Evolutionary conservation across 2,888 invertebrate genomes (phyloP).

Genomic region (Mimachlamys varia): DNA sequence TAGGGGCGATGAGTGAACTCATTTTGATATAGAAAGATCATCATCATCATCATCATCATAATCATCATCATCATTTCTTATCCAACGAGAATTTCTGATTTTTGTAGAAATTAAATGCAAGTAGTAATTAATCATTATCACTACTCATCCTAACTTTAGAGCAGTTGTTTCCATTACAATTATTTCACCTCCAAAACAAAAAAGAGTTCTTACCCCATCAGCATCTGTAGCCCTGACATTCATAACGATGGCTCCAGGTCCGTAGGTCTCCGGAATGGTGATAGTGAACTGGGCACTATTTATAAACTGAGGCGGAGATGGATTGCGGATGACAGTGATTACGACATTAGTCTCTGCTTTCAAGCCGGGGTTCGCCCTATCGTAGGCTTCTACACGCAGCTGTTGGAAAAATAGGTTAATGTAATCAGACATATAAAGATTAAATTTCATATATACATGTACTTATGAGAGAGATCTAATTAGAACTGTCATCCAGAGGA

Average conservation of each 20-base stretch:
- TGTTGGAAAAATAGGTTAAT: constrained; percentile 44
- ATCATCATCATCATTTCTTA: too few relatives aligned
- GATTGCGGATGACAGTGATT: constrained; percentile 71
- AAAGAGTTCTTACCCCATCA: constrained; percentile 69
- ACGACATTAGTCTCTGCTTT: constrained; percentile 63
- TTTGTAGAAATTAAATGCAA: too few relatives aligned
- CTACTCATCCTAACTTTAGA: too few relatives aligned
- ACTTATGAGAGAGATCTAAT: too few relatives aligned
- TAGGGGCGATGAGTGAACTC: too few relatives aligned
- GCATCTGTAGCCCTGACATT: constrained; percentile 71
- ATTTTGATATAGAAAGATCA: too few relatives aligned
- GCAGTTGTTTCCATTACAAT: too few relatives aligned
- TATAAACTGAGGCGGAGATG: constrained; percentile 64
- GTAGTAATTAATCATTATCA: too few relatives aligned
- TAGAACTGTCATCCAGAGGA: too few relatives aligned
- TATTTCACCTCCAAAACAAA: neutral
- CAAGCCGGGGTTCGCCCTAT: constrained; percentile 65
- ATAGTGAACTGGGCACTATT: constrained; percentile 45
- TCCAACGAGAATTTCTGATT: too few relatives aligned
- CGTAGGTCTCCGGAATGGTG: constrained; percentile 63
- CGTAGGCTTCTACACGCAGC: constrained; percentile 59
- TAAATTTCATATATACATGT: too few relatives aligned
- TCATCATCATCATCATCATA: too few relatives aligned
- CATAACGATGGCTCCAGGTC: constrained; percentile 66
- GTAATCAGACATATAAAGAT: neutral